Evolutionary conservation across 1,140 invertebrate species (phyloP).

Genomic region (Mylabris phalerata): DNA sequence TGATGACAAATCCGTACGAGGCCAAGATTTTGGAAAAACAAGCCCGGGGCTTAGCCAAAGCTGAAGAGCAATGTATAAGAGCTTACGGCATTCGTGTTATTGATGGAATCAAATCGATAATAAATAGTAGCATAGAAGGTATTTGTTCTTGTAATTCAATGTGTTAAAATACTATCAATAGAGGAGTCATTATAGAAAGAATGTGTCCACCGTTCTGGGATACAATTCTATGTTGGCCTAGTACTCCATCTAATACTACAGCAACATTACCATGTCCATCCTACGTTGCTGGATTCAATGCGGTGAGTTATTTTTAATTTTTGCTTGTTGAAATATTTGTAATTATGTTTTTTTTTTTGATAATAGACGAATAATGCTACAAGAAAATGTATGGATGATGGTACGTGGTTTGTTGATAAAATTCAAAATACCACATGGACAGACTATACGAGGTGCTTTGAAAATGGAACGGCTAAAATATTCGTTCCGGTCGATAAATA

Average conservation of each 20-base stretch:
- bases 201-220: slow-evolving; percentile 31
- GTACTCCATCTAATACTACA: slow-evolving; percentile 20
- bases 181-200: not conserved
- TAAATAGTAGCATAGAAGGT: slow-evolving; percentile 2
- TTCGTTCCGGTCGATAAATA: slow-evolving; percentile 12
- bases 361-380: slow-evolving; percentile 25
- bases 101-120: not conserved
- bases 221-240: slow-evolving; percentile 31
- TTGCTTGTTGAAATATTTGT: slow-evolving; percentile 20
- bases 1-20: slow-evolving; percentile 7
- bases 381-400: slow-evolving; percentile 34
- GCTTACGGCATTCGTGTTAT: slow-evolving; percentile 5
- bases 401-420: slow-evolving; percentile 34
- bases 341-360: not conserved
- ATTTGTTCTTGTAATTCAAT: not conserved
- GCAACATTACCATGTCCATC: slow-evolving; percentile 26
- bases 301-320: slow-evolving; percentile 35
- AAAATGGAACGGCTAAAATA: slow-evolving; percentile 18
- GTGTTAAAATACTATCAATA: not conserved
- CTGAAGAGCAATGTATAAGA: slow-evolving; percentile 1
- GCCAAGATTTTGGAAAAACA: slow-evolving; percentile 8
- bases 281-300: slow-evolving; percentile 28
- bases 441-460: slow-evolving; percentile 40
- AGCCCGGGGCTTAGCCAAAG: not conserved
- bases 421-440: slow-evolving; percentile 28